These are phyloP conservation scores for Paguma larvata DNA, from an alignment of 2,797 vertebrate species.

Conservation along the genomic window DNA sequence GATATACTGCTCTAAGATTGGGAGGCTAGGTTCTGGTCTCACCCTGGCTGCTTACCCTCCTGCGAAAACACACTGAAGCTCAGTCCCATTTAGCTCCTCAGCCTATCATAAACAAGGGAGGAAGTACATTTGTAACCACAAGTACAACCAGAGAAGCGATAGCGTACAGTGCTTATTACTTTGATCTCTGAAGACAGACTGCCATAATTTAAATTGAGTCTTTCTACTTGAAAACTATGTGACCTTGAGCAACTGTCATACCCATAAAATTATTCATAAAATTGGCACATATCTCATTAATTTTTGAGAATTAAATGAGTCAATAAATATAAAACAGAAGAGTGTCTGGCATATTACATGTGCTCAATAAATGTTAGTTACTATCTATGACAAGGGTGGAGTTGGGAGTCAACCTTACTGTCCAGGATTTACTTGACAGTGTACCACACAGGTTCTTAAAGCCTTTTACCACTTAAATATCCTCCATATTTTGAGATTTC, in stretches of 20 bases:
- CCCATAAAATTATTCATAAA: not conserved
- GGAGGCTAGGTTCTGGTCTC: not conserved
- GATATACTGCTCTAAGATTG: not conserved
- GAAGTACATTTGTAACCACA: not conserved
- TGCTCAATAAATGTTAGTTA: slow-evolving; percentile 25
- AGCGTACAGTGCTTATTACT: not conserved
- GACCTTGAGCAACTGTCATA: not conserved
- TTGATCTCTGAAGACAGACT: not conserved
- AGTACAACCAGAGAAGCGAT: not conserved
- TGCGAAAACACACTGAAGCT: not conserved
- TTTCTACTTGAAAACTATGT: not conserved
- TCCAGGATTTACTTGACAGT: not conserved
- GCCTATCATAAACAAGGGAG: not conserved
- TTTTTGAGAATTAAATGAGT: slow-evolving; percentile 20
- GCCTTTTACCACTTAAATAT: not conserved
- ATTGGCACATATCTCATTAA: not conserved
- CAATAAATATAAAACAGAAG: not conserved
- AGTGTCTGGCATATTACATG: not conserved
- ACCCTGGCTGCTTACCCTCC: not conserved
- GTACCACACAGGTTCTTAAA: not conserved
- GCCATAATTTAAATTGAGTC: slow-evolving; percentile 31
- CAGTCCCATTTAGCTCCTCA: not conserved
- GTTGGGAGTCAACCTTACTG: not conserved
- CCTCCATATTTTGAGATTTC: not conserved
- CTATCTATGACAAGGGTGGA: not conserved